These are phyloP conservation scores for Apodemia duryi DNA, from an alignment of 2,888 invertebrate species.

Conservation along the genomic window DNA sequence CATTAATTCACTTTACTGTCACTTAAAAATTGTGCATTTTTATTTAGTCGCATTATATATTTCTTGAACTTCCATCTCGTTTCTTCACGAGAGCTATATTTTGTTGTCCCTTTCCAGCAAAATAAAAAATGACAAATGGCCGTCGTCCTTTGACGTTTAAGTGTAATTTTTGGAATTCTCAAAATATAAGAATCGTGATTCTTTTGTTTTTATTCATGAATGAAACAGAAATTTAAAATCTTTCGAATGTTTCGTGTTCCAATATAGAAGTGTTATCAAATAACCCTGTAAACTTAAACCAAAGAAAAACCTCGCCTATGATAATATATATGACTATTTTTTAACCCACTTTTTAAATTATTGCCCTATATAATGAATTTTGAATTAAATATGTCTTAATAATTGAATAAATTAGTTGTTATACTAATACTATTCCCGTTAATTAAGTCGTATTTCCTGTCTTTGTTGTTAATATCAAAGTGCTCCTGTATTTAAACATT, in stretches of 20 bases:
- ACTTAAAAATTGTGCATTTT: slow-evolving; percentile 16
- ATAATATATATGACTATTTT: background rate
- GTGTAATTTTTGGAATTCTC: slow-evolving; percentile 35
- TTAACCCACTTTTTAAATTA: slow-evolving; percentile 4
- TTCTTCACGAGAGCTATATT: slow-evolving; percentile 32
- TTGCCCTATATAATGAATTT: background rate
- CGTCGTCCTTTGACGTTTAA: slow-evolving; percentile 60
- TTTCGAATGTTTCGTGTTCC: slow-evolving; percentile 29
- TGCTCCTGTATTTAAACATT: background rate
- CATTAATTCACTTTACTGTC: background rate
- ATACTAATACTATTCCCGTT: background rate
- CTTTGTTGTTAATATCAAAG: background rate
- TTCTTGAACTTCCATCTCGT: slow-evolving; percentile 38
- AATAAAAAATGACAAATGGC: slow-evolving; percentile 56
- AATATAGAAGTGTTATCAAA: slow-evolving; percentile 33
- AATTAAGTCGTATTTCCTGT: background rate
- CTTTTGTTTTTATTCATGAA: slow-evolving; percentile 36
- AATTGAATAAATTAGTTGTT: background rate
- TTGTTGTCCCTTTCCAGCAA: slow-evolving; percentile 40
- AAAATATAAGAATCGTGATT: slow-evolving; percentile 30
- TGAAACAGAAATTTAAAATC: slow-evolving; percentile 46
- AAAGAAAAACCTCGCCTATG: slow-evolving; percentile 14
- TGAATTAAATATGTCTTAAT: background rate
- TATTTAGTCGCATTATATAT: slow-evolving; percentile 23
- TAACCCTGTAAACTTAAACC: background rate